phyloP scores from a whole-genome alignment of 92 coral and sea anemone genomes.

The Bergia puertoricense region DNA sequence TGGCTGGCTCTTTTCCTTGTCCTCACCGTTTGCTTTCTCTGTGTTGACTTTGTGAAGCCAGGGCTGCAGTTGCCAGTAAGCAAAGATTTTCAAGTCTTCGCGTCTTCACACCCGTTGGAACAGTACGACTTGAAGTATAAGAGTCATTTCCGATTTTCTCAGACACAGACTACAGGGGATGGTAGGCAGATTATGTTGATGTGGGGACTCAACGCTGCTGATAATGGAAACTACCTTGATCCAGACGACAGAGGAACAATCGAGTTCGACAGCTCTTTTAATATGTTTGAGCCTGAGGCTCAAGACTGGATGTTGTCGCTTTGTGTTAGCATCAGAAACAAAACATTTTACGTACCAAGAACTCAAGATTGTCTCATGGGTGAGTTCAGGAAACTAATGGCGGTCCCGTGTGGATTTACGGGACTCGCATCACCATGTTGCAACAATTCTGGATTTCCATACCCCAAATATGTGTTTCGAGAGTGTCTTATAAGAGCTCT shows the following conservation, averaged over 20 bases:
- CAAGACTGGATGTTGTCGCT: constrained; percentile 75
- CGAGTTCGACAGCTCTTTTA: constrained; percentile 68
- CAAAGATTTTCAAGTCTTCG: constrained; percentile 82
- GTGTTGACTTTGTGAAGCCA: constrained; percentile 76
- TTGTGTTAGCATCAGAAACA: constrained; percentile 60
- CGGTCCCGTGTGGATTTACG: background rate
- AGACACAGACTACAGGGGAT: background rate
- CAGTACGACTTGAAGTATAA: constrained; percentile 75
- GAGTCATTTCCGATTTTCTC: constrained; percentile 66
- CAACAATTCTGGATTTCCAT: constrained; percentile 63
- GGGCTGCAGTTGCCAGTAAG: constrained; percentile 68
- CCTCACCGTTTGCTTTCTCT: constrained; percentile 78
- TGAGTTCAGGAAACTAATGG: background rate
- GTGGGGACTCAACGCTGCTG: constrained; percentile 84
- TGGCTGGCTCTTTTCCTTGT: constrained; percentile 70
- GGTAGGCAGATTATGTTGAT: constrained; percentile 53
- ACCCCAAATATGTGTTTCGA: constrained; percentile 46
- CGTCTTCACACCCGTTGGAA: constrained; percentile 80
- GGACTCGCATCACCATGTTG: constrained; percentile 44
- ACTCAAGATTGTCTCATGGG: constrained; percentile 51
- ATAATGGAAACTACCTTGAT: constrained; percentile 83
- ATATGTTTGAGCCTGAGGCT: constrained; percentile 54
- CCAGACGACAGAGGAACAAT: constrained; percentile 80
- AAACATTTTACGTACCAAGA: constrained; percentile 51
- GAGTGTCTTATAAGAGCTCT: constrained; percentile 25